These are phyloP conservation scores for Xiphophorus couchianus DNA, from an alignment of 2,113 vertebrate genomes.

Conservation along the genomic window DNA sequence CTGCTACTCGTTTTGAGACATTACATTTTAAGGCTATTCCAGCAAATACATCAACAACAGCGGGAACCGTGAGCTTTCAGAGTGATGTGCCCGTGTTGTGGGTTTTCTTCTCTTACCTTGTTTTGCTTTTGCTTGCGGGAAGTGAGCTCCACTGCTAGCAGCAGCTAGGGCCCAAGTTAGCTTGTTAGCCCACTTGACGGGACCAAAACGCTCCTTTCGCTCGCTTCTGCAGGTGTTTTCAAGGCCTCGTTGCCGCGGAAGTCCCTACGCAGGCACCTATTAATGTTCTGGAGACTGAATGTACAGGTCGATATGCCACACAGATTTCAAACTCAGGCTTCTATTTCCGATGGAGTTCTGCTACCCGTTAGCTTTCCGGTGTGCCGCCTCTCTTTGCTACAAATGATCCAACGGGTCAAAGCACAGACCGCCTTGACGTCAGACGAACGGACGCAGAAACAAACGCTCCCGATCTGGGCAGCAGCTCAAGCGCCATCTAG, in stretches of 20 bases:
- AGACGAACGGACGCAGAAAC: background rate
- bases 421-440: conserved; percentile 61
- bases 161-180: conserved; percentile 50
- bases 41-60: background rate
- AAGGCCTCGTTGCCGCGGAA: background rate
- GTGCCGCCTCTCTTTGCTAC: conserved; percentile 55
- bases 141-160: conserved; percentile 50
- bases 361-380: conserved; percentile 67
- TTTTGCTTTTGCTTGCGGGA: conserved; percentile 51
- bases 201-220: conserved; percentile 28
- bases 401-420: conserved; percentile 39
- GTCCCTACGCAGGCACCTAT: background rate
- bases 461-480: background rate
- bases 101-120: conserved; percentile 63
- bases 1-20: background rate
- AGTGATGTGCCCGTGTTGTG: background rate
- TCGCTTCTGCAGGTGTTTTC: conserved; percentile 12
- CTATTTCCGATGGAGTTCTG: conserved; percentile 9
- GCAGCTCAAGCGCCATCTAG: background rate
- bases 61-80: background rate
- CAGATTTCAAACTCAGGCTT: conserved; percentile 19
- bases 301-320: background rate
- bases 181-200: conserved; percentile 49
- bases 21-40: background rate
- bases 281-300: background rate